These are phyloP conservation scores for Chrysolina oricalcia DNA, from an alignment of 2,888 invertebrate genomes.

Conservation along the genomic window DNA sequence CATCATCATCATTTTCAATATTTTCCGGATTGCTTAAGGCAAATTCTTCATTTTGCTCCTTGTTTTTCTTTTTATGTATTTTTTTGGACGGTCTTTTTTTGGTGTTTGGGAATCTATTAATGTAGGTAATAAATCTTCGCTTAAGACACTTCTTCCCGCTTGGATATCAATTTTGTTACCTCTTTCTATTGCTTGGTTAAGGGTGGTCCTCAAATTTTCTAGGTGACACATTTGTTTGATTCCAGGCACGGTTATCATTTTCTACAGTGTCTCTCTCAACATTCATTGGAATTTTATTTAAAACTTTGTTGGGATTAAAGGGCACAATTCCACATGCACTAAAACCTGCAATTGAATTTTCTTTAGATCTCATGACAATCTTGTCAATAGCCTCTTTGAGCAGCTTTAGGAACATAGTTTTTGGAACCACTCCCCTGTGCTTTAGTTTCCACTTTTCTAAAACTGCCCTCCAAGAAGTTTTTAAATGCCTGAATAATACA, in stretches of 20 bases:
- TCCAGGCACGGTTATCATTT: constrained; percentile 14
- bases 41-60: background rate
- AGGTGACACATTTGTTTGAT: constrained; percentile 23
- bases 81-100: background rate
- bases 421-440: background rate
- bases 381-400: constrained; percentile 29
- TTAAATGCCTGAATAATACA: background rate
- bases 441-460: background rate
- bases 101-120: constrained; percentile 12
- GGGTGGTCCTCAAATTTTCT: background rate
- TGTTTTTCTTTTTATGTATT: constrained; percentile 20
- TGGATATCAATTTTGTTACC: constrained; percentile 33
- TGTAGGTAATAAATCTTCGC: constrained; percentile 1
- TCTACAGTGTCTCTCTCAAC: background rate
- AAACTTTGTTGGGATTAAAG: constrained; percentile 26
- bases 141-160: constrained; percentile 29
- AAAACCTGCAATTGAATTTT: constrained; percentile 34
- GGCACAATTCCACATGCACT: constrained; percentile 33
- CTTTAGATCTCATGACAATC: constrained; percentile 21
- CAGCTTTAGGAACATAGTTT: background rate
- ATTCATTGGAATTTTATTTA: constrained; percentile 27
- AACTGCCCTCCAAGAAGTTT: background rate
- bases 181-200: background rate
- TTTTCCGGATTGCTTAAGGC: too few relatives aligned
- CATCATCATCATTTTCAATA: too few relatives aligned